Conservation (phyloP, 2,888 invertebrate genomes). For the Melanotus villosus region DNA sequence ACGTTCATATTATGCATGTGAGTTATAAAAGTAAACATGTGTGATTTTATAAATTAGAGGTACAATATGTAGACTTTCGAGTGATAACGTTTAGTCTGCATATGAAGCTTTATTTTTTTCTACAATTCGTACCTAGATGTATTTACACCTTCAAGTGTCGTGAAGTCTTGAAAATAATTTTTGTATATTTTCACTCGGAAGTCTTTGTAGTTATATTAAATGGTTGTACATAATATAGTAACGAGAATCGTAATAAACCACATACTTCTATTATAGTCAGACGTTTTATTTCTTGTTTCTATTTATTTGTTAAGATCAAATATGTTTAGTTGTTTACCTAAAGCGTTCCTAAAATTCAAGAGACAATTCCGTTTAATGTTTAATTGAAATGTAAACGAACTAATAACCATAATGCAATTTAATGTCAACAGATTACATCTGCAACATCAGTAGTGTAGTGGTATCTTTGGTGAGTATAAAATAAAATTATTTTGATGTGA, state of each 20-base stretch:
- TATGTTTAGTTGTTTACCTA: no score
- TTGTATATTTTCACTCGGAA: conserved; percentile 31
- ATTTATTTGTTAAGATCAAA: no score
- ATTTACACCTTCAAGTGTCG: background rate
- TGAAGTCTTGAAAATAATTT: background rate
- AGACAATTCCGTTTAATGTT: no score
- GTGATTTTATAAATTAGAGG: conserved; percentile 61
- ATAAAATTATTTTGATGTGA: no score
- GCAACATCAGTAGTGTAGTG: no score
- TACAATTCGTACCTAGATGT: conserved; percentile 8
- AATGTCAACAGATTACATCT: no score
- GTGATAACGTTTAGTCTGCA: conserved; percentile 20
- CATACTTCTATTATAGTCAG: conserved; percentile 42
- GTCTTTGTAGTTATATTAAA: conserved; percentile 44
- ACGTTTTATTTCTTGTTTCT: no score
- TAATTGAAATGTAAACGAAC: no score
- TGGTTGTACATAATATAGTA: conserved; percentile 42
- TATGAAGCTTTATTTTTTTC: background rate
- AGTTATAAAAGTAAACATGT: conserved; percentile 65
- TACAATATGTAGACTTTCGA: conserved; percentile 41
- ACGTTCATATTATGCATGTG: conserved; percentile 64
- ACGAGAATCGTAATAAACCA: conserved; percentile 43
- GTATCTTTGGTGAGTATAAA: no score
- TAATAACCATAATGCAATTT: no score
- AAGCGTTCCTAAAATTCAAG: no score